These are phyloP conservation scores for Heterodera schachtii DNA, from an alignment of 1,140 invertebrate species.

Conservation along the genomic window DNA sequence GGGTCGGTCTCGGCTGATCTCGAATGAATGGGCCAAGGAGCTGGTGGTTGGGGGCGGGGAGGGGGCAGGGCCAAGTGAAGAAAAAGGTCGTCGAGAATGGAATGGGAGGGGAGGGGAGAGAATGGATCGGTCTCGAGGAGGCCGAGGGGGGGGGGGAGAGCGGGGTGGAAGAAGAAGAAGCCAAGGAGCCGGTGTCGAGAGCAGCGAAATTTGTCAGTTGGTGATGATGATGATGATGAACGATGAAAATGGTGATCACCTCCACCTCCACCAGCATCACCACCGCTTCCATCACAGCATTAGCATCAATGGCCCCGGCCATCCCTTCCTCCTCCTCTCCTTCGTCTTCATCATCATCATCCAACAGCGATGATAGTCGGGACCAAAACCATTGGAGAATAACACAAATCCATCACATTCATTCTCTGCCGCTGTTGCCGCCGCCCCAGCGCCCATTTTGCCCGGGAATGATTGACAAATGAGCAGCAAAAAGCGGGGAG, in stretches of 20 bases:
- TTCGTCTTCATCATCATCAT: not conserved
- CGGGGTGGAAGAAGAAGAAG: not conserved
- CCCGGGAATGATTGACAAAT: slow-evolving; percentile 7
- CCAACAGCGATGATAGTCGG: not conserved
- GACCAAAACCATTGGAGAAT: not conserved
- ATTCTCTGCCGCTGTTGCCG: not conserved
- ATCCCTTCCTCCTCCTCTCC: not conserved
- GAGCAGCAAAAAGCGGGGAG: not conserved
- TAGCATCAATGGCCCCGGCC: no score
- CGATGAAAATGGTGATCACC: not conserved
- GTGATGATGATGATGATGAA: not conserved
- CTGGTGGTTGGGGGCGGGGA: not conserved
- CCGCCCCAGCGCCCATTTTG: not conserved
- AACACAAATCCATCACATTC: slow-evolving; percentile 15
- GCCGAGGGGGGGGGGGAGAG: no score
- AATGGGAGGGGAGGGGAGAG: not conserved
- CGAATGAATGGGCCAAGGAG: not conserved
- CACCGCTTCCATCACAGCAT: no score
- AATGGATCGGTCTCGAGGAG: not conserved
- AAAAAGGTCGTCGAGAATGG: not conserved
- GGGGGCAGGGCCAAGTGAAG: not conserved
- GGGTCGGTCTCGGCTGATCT: not conserved
- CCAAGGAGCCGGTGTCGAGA: not conserved
- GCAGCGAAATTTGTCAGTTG: slow-evolving; percentile 15
- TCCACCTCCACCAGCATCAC: no score